A percentile compares a stretch with the other conserved stretches of the same genome.
phyloP scores from a whole-genome alignment of 1,140 invertebrate genomes.

The Drosophila cardini region DNA sequence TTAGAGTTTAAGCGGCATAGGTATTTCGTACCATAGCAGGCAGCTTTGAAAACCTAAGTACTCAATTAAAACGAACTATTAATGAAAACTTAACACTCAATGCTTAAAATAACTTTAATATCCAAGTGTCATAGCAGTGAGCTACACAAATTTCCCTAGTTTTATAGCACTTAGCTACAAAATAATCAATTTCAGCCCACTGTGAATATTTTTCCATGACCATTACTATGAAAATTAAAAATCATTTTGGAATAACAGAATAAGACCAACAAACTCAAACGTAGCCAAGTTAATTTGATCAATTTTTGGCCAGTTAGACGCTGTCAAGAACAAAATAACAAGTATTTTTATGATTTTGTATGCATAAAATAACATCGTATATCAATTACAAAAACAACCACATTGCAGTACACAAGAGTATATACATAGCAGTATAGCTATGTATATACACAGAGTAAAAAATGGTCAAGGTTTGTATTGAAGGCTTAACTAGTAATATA shows the following conservation, averaged over 20 bases:
- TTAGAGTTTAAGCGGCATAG: no score
- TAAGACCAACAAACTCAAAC: constrained; percentile 13
- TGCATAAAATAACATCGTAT: constrained; percentile 43
- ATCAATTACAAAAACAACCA: constrained; percentile 39
- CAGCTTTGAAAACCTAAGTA: no score
- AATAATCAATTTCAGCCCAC: background rate
- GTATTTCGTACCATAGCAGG: no score
- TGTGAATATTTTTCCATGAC: constrained; percentile 37
- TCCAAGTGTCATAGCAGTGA: no score
- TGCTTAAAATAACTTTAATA: no score
- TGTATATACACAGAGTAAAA: constrained; percentile 6
- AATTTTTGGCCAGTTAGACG: constrained; percentile 16
- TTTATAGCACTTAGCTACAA: background rate
- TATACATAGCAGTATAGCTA: constrained; percentile 4
- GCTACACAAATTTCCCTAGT: background rate
- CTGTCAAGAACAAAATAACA: constrained; percentile 13
- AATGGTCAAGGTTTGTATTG: constrained; percentile 51
- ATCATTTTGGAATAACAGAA: constrained; percentile 26
- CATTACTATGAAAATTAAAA: constrained; percentile 14
- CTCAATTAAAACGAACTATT: no score
- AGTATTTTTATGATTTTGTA: constrained; percentile 44
- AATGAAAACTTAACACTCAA: no score
- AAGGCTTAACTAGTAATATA: constrained; percentile 24
- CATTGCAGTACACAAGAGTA: constrained; percentile 31
- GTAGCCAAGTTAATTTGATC: constrained; percentile 33